These are phyloP conservation scores for Pammene aurita DNA, from an alignment of 2,888 invertebrate genomes.

Conservation along the genomic window DNA sequence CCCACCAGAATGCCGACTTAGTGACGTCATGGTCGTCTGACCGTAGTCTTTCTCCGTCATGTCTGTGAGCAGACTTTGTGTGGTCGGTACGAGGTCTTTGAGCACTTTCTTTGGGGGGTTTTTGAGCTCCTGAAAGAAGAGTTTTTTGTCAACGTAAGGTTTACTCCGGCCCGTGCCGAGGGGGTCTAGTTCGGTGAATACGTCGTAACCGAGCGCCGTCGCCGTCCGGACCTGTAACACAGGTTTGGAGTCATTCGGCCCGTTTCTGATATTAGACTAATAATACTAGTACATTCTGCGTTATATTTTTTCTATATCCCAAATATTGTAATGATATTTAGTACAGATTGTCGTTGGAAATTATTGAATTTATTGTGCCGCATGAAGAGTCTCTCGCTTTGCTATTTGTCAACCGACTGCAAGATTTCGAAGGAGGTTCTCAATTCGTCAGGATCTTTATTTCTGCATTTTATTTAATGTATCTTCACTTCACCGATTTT, in stretches of 20 bases:
- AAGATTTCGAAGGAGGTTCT: too few species aligned
- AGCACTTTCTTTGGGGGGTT: slow-evolving; percentile 96
- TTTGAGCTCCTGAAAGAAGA: slow-evolving; percentile 97
- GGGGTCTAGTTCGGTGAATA: slow-evolving; percentile 97
- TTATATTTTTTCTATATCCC: not conserved
- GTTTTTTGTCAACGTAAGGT: slow-evolving; percentile 97
- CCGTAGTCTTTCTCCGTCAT: slow-evolving; percentile 67
- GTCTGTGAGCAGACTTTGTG: slow-evolving; percentile 69
- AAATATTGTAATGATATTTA: not conserved
- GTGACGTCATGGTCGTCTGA: slow-evolving; percentile 77
- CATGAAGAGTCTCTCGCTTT: too few species aligned
- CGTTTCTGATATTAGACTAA: slow-evolving; percentile 13
- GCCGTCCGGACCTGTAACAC: slow-evolving; percentile 76
- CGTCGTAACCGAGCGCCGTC: slow-evolving; percentile 86
- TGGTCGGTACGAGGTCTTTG: slow-evolving; percentile 89
- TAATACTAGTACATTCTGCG: not conserved
- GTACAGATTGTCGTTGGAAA: not conserved
- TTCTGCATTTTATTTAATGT: too few species aligned
- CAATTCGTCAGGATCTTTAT: too few species aligned
- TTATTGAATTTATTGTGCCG: too few species aligned
- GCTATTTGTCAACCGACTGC: too few species aligned
- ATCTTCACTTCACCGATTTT: too few species aligned
- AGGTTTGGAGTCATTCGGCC: slow-evolving; percentile 49
- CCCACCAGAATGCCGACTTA: slow-evolving; percentile 77
- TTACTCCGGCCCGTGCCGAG: slow-evolving; percentile 95